Base-by-base conservation (phyloP, 2,113 vertebrate genomes). In the Pseudonaja textilis region DNA sequence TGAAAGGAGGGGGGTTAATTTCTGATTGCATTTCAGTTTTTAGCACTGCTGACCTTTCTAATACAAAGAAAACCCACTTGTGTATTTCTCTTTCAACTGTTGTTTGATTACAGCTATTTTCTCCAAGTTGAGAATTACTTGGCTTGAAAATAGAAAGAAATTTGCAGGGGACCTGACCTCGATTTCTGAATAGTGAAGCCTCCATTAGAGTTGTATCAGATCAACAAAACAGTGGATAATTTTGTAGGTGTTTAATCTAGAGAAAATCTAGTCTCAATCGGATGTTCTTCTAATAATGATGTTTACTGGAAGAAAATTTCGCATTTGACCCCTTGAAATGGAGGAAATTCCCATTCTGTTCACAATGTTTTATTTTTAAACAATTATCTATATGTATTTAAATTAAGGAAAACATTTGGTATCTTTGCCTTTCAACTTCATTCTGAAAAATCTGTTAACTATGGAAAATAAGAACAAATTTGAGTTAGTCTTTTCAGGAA, bases 71-170 rank as follows among this genome's bases (percentile, higher is more conserved):
- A 90, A 90, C 26, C 55, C 45, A 61, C 88, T 61, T 90, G 89
- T 54, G 74, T 42, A 89, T 93, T 86, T 89, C 23, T 86, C 16
- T 39, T 85, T 52, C n/a, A 54, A 45, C 52, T 85, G 16, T 54
- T 42, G 59, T 85, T 92, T 89, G 87, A 92, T 92, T 92, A 92
- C n/a, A n/a, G 61, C 50, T 89, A 56, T 89, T 92, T 92, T 89
- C 87, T 81, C 55, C 64, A 81, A 92, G 52, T 57, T 89, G 91
- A 92, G 87, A 89, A 92, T 89, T 92, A 92, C 86, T 89, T 52
- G 56, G 61, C 25, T 92, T 85, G 87, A 92, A 92, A 57, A 52
- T 92, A 56, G 86, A 23, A 74, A 89, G 61, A 92, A 89, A 74
- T 47, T 26, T 34, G 61, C 61, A 91, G 29, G 39, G 90, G 86